Conservation (phyloP, 2,113 vertebrate species). For the Cnemophilus loriae region DNA sequence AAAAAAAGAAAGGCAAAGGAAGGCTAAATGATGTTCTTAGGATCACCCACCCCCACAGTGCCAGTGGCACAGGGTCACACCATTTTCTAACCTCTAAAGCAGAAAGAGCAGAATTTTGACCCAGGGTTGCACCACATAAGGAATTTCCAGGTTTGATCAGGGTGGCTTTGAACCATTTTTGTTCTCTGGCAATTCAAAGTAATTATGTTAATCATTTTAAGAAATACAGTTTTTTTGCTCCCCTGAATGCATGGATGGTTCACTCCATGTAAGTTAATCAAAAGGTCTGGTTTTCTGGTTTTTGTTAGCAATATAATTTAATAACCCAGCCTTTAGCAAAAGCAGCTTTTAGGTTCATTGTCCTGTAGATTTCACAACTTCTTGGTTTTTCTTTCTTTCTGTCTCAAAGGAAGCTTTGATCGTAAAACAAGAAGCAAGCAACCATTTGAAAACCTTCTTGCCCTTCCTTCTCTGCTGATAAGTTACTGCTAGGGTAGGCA, state of each 20-base stretch:
- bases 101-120: background rate
- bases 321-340: background rate
- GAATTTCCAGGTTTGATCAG: background rate
- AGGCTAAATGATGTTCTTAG: background rate
- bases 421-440: background rate
- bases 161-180: background rate
- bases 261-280: background rate
- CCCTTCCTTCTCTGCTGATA: background rate
- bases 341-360: background rate
- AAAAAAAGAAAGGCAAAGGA: background rate
- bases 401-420: background rate
- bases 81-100: background rate
- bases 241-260: background rate
- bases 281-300: background rate
- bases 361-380: background rate
- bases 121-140: background rate
- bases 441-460: background rate
- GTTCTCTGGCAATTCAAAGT: background rate
- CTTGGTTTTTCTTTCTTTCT: background rate
- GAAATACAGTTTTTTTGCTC: background rate
- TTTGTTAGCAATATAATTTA: slow-evolving; percentile 1
- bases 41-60: background rate
- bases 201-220: background rate
- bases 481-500: background rate
- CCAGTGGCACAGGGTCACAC: background rate